Evolutionary conservation across 2,888 invertebrate genomes (phyloP).

Genomic region (Frankliniella fusca): DNA sequence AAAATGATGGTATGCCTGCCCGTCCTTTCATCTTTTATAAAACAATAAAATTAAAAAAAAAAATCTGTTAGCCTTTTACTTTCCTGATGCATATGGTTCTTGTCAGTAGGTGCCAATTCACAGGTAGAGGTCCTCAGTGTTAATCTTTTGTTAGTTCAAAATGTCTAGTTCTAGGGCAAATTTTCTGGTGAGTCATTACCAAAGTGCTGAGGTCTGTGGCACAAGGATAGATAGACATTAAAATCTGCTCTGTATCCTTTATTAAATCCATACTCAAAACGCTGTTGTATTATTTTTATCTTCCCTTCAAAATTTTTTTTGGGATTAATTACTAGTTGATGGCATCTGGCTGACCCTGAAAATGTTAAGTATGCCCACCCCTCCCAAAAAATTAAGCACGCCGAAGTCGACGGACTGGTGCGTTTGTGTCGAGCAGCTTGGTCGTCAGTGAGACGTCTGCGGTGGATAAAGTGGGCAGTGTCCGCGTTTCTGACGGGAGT

Average conservation of each 20-base stretch:
- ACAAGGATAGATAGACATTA: conserved; percentile 18
- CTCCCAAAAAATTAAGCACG: no score
- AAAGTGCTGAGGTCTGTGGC: conserved; percentile 24
- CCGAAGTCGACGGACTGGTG: no score
- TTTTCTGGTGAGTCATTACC: conserved; percentile 16
- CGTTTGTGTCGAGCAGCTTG: no score
- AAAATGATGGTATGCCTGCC: conserved; percentile 26
- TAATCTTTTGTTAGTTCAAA: background rate
- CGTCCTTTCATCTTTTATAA: conserved; percentile 3
- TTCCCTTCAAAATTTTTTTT: background rate
- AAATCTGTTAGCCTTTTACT: background rate
- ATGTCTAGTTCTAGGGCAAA: background rate
- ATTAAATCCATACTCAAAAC: conserved; percentile 9
- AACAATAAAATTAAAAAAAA: background rate
- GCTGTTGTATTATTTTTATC: background rate
- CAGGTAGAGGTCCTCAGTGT: background rate
- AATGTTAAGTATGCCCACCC: no score
- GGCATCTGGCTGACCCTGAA: no score
- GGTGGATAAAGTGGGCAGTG: no score
- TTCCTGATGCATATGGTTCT: background rate
- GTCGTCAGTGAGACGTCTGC: no score
- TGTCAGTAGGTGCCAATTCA: conserved; percentile 4
- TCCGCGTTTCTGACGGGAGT: conserved; percentile 16
- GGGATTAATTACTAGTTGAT: background rate
- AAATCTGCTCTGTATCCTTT: conserved; percentile 8